Evolutionary conservation across 2,888 invertebrate species (phyloP).

Genomic region (Zygogramma bicolorata): DNA sequence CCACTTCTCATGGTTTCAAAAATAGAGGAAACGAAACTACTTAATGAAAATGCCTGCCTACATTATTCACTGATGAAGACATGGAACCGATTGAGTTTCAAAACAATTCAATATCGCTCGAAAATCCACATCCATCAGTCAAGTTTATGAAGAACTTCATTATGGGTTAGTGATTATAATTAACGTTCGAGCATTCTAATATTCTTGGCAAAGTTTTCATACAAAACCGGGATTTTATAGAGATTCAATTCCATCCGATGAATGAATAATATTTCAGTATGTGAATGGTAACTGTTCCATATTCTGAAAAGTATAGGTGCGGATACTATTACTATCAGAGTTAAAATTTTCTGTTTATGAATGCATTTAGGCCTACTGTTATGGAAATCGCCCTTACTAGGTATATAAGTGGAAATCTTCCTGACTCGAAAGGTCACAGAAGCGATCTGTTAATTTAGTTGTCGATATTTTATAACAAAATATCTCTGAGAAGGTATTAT

Average conservation of each 20-base stretch:
- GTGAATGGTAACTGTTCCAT: no score
- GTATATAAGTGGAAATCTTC: no score
- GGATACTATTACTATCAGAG: no score
- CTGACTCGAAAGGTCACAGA: no score
- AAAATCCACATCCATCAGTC: not conserved
- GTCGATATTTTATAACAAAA: no score
- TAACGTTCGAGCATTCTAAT: not conserved
- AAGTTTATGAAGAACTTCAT: not conserved
- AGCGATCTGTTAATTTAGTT: no score
- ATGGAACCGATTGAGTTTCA: not conserved
- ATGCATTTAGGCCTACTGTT: no score
- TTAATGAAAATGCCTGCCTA: not conserved
- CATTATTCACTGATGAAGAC: not conserved
- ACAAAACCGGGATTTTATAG: not conserved
- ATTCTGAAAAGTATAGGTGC: no score
- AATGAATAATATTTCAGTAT: no score
- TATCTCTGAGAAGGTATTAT: no score
- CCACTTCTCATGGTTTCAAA: not conserved
- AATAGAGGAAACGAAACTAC: not conserved
- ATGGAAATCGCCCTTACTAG: no score
- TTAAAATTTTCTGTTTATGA: no score
- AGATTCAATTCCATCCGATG: not conserved
- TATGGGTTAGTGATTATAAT: not conserved
- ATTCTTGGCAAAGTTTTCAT: not conserved
- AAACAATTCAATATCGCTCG: not conserved